Base-by-base conservation (phyloP, 2,113 vertebrate genomes). In the Ursus arctos region DNA sequence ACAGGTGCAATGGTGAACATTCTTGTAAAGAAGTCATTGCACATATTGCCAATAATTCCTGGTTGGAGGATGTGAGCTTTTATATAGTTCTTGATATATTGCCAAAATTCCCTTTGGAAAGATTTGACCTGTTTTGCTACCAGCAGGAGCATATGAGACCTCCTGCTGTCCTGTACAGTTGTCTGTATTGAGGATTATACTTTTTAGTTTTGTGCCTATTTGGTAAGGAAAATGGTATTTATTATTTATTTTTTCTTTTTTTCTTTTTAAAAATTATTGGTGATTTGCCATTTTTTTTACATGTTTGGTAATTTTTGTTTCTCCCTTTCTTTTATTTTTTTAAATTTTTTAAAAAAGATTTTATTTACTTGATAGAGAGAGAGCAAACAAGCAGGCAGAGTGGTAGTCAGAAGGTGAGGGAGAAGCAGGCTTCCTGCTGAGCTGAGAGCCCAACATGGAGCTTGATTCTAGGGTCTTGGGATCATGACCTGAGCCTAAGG, bases 101-200 rank as follows among this genome's bases (percentile, higher is more conserved):
- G 59, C 74, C 76, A 82, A 47, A 59, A 86, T 91, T 91, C 82
- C 36, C 82, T 95, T 88, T 43, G 72, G 86, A 86, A 77, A 88
- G 92, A 82, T 84, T 74, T 94, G 91, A 82, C 65, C 71, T 76
- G 28, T 91, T 96, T 93, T 43, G 67, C 43, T 91, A 16, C 26
- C 40, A 82, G 53, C 51, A 91, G 43, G 36, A 88, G 36, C 36
- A 0, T 67, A 2, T 43, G 76, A 74, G 59, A 59, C 31, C 22
- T 53, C 61, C 63, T 40, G 76, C 47, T 63, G 21, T 9, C 10
- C 31, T 47, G 24, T 76, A 49, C 33, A 2, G 0, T 40, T 79
- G 77, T 89, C 31, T 84, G n/a, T 47, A 47, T 28, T 53, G 57
- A 63, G 21, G 63, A n/a, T 79, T 36, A 51, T 28, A 22, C 19